Percentiles rank a stretch among this genome's conserved stretches.
Evolutionary conservation across 2,113 vertebrate genomes (phyloP).

Genomic region (Lepus europaeus): DNA sequence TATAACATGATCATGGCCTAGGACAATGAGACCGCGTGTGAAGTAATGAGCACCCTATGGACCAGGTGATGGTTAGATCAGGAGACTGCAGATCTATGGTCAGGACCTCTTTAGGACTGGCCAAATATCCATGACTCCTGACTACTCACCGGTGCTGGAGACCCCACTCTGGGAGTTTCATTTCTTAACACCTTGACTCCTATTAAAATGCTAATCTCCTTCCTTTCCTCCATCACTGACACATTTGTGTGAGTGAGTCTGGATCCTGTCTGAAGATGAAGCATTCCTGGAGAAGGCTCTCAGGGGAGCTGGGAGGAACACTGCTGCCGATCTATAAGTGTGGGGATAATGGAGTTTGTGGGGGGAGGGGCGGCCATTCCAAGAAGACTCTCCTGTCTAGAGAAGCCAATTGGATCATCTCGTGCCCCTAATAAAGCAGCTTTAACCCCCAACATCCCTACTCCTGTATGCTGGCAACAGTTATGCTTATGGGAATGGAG

Average conservation of each 20-base stretch:
- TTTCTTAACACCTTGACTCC: conserved; percentile 25
- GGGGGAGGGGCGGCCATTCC: neutral
- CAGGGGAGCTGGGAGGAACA: neutral
- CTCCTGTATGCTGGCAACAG: neutral
- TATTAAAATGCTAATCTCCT: conserved; percentile 63
- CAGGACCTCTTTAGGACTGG: neutral
- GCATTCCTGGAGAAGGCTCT: neutral
- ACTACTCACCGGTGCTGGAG: neutral
- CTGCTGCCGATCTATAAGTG: neutral
- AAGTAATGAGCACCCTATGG: neutral
- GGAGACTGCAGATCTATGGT: neutral
- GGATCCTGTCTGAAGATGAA: conserved; percentile 41
- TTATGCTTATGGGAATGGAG: neutral
- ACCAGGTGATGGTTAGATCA: neutral
- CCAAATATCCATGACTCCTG: neutral
- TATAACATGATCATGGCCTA: neutral
- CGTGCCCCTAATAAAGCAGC: neutral
- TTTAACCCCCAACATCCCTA: neutral
- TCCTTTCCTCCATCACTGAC: conserved; percentile 47
- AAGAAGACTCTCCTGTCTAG: neutral
- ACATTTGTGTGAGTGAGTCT: neutral
- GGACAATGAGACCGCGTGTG: neutral
- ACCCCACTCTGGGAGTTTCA: conserved; percentile 36
- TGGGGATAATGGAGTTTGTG: neutral
- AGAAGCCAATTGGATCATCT: neutral